These are phyloP conservation scores for Tachina fera DNA, from an alignment of 2,888 invertebrate species.

Conservation along the genomic window DNA sequence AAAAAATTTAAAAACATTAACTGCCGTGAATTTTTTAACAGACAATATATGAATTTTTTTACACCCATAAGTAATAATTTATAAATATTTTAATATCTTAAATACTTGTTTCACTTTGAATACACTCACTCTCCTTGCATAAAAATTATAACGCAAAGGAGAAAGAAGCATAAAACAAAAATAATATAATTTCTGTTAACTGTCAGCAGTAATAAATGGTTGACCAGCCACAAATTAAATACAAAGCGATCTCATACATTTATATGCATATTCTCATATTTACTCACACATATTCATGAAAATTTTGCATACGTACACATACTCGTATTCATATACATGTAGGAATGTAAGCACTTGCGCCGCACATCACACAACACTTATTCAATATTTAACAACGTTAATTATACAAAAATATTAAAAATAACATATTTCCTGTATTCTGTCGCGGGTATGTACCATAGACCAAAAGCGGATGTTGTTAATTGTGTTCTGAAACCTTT, in stretches of 20 bases:
- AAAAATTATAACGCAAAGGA: neutral
- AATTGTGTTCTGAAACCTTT: conserved; percentile 52
- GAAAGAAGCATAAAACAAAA: conserved; percentile 8
- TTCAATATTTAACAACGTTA: conserved; percentile 56
- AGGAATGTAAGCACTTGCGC: neutral
- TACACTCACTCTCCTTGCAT: neutral
- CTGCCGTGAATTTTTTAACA: neutral
- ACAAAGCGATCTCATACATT: neutral
- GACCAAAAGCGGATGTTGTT: conserved; percentile 34
- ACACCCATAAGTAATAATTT: neutral
- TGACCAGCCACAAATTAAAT: conserved; percentile 61
- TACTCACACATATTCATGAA: neutral
- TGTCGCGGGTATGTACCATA: neutral
- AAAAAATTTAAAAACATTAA: neutral
- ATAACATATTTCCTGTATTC: neutral
- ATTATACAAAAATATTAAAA: conserved; percentile 50
- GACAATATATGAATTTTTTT: neutral
- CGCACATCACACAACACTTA: conserved; percentile 25
- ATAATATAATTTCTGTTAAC: conserved; percentile 48
- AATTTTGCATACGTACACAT: neutral
- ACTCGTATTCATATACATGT: neutral
- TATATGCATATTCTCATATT: neutral
- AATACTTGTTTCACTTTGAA: conserved; percentile 17
- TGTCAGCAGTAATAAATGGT: conserved; percentile 50
- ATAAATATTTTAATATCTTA: conserved; percentile 27